phyloP scores from a whole-genome alignment of 2,888 invertebrate species.

The Eupithecia abbreviata region DNA sequence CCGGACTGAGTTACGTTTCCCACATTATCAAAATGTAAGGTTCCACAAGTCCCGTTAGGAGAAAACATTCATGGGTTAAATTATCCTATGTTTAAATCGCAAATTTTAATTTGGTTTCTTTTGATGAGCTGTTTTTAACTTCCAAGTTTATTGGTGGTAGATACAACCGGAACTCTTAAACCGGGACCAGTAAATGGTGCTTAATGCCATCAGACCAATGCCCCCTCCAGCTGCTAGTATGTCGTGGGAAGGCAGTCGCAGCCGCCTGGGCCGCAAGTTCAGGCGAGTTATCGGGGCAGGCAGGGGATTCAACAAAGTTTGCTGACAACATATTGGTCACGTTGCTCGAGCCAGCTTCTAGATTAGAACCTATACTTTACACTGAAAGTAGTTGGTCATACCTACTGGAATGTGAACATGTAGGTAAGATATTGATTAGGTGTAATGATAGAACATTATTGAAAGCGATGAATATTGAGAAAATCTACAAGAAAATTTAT shows the following conservation, averaged over 20 bases:
- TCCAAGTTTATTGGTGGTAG: background rate
- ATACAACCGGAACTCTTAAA: too few species aligned
- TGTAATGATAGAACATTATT: background rate
- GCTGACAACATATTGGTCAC: constrained; percentile 39
- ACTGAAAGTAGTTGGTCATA: background rate
- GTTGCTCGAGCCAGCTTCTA: constrained; percentile 15
- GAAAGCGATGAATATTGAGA: background rate
- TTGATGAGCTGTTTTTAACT: background rate
- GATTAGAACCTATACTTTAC: background rate
- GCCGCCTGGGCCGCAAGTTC: background rate
- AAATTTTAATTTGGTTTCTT: background rate
- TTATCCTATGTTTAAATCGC: background rate
- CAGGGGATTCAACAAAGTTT: constrained; percentile 39
- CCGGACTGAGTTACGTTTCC: background rate
- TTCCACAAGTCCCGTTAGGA: background rate
- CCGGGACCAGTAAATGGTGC: background rate
- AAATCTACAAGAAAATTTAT: background rate
- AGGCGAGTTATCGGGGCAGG: background rate
- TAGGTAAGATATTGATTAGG: background rate
- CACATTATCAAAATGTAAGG: background rate
- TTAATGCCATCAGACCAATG: background rate
- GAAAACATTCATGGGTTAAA: background rate
- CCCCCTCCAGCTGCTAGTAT: background rate
- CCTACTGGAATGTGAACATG: background rate
- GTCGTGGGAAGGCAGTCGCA: background rate